A percentile compares a stretch with the other conserved stretches of the same genome.
These are phyloP conservation scores for Malurus alboscapulatus DNA, from an alignment of 2,113 vertebrate genomes.

Conservation along the genomic window DNA sequence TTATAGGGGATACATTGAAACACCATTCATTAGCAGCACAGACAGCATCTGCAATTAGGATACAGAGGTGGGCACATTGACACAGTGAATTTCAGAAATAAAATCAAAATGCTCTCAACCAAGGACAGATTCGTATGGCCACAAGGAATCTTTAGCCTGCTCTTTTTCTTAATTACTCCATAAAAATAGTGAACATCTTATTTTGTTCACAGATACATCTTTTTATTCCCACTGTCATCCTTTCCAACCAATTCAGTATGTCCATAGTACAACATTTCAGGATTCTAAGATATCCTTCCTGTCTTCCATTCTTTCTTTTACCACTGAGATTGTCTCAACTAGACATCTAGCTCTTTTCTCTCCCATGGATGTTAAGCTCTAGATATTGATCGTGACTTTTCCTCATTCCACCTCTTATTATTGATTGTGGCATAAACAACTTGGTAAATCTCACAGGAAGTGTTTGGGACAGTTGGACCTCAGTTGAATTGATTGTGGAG, in stretches of 20 bases:
- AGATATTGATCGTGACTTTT: not conserved
- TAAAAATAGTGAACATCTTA: not conserved
- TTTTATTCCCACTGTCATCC: not conserved
- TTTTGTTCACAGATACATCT: not conserved
- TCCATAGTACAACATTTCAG: not conserved
- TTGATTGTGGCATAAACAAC: accelerated
- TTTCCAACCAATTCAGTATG: not conserved
- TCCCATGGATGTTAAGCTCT: not conserved
- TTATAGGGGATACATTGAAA: not conserved
- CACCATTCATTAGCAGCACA: not conserved
- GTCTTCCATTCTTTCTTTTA: not conserved
- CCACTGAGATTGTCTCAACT: not conserved
- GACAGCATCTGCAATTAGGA: not conserved
- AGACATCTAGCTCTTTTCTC: not conserved
- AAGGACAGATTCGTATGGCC: not conserved
- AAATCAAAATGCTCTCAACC: not conserved
- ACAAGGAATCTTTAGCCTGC: not conserved
- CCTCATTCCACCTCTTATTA: not conserved
- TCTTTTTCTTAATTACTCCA: not conserved
- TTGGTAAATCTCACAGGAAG: not conserved
- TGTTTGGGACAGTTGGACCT: not conserved
- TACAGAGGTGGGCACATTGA: not conserved
- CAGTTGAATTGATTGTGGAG: not conserved
- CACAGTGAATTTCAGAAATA: not conserved
- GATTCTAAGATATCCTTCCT: not conserved